phyloP scores from a whole-genome alignment of 2,797 vertebrate species.

The Sebastes itinus region DNA sequence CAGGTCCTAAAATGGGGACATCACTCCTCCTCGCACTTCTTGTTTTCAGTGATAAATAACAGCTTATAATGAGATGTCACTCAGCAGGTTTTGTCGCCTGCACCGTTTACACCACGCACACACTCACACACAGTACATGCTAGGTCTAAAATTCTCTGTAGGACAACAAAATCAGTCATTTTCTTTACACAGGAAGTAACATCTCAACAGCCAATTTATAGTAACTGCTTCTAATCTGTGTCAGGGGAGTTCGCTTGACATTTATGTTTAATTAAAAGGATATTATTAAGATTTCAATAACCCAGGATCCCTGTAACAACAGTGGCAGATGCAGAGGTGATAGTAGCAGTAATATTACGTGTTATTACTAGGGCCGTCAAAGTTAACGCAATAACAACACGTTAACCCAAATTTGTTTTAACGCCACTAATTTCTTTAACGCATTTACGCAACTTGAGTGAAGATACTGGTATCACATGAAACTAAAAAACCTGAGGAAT shows the following conservation, averaged over 20 bases:
- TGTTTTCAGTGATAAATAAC: slow-evolving; percentile 27
- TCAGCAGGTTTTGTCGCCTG: background rate
- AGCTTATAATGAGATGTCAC: slow-evolving; percentile 24
- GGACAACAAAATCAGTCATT: background rate
- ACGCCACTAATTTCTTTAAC: too few species aligned
- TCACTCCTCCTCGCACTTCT: background rate
- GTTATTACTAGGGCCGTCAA: too few species aligned
- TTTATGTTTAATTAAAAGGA: background rate
- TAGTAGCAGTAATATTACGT: background rate
- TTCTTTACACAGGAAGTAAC: background rate
- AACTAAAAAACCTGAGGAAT: too few species aligned
- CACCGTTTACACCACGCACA: background rate
- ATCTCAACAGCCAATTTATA: background rate
- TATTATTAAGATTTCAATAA: slow-evolving; percentile 3
- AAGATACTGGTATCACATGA: too few species aligned
- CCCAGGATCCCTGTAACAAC: background rate
- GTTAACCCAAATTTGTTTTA: too few species aligned
- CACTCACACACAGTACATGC: background rate
- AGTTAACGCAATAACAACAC: too few species aligned
- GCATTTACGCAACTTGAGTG: too few species aligned
- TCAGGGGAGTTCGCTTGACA: background rate
- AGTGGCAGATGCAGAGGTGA: background rate
- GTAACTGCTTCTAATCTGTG: background rate
- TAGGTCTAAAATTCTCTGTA: too few species aligned
- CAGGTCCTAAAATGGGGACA: background rate